phyloP scores from a whole-genome alignment of 2,888 invertebrate species.

The Andrena chrysosceles region DNA sequence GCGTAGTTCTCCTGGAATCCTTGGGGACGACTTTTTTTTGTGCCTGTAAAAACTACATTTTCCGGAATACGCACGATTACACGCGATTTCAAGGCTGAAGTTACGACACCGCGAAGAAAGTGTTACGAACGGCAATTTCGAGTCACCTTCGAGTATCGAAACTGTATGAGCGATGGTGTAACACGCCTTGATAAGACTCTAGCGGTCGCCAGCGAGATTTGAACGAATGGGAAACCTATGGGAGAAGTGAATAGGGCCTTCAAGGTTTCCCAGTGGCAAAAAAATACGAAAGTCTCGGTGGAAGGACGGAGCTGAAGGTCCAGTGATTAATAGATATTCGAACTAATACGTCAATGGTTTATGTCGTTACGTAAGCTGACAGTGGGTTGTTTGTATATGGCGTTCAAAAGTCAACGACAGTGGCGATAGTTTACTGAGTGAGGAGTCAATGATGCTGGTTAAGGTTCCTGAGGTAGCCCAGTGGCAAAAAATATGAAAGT shows the following conservation, averaged over 20 bases:
- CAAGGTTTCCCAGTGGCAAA: not conserved
- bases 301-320: not conserved
- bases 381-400: not conserved
- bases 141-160: not conserved
- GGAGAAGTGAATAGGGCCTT: not conserved
- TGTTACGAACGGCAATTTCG: conserved; percentile 23
- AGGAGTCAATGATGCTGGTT: not conserved
- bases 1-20: not conserved
- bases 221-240: not conserved
- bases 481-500: not conserved
- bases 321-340: not conserved
- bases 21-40: not conserved
- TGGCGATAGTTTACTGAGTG: too few relatives aligned
- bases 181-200: not conserved
- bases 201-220: not conserved
- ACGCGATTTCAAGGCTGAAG: conserved; percentile 22
- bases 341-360: not conserved
- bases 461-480: not conserved
- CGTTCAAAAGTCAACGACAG: not conserved
- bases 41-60: not conserved
- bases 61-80: not conserved
- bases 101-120: conserved; percentile 33
- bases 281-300: not conserved
- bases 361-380: not conserved
- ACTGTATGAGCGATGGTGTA: conserved; percentile 15